A percentile compares a stretch with the other conserved stretches of the same genome.
Conservation (phyloP, 2,888 invertebrate species). For the Nipponacmea schrenckii region DNA sequence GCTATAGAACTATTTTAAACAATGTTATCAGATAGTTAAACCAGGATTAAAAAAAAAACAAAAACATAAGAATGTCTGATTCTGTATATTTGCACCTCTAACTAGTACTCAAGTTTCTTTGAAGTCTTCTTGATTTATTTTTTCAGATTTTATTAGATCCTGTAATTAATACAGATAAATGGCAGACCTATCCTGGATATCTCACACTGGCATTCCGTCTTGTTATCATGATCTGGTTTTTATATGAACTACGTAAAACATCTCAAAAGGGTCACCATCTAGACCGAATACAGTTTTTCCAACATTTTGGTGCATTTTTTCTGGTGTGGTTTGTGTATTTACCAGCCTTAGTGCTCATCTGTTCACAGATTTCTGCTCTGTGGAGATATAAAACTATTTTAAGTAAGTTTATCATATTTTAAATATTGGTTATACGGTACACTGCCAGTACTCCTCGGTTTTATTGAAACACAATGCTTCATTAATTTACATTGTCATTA, state of each 20-base stretch:
- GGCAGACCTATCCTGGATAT: conserved; percentile 98
- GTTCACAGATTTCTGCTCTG: conserved; percentile 90
- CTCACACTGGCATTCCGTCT: conserved; percentile 87
- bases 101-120: no score
- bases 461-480: not conserved
- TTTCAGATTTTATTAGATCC: conserved; percentile 92
- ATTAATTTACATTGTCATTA: no score
- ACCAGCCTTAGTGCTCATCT: conserved; percentile 92
- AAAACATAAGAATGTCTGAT: no score
- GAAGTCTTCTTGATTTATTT: not conserved
- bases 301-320: conserved; percentile 97
- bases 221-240: conserved; percentile 89
- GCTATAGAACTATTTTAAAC: no score
- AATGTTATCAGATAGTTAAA: no score
- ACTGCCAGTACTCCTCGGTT: conserved; percentile 5
- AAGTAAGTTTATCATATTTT: conserved; percentile 73
- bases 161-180: conserved; percentile 95
- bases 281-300: conserved; percentile 88
- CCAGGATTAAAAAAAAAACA: no score
- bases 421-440: not conserved
- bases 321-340: conserved; percentile 98
- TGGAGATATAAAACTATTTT: conserved; percentile 95
- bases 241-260: conserved; percentile 78
- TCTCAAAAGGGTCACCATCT: conserved; percentile 83
- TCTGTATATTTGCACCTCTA: no score